Percentiles rank a stretch among this genome's conserved stretches.
These are phyloP conservation scores for Melanotaenia parkinsoni DNA, from an alignment of 2,797 vertebrate species.

Conservation along the genomic window DNA sequence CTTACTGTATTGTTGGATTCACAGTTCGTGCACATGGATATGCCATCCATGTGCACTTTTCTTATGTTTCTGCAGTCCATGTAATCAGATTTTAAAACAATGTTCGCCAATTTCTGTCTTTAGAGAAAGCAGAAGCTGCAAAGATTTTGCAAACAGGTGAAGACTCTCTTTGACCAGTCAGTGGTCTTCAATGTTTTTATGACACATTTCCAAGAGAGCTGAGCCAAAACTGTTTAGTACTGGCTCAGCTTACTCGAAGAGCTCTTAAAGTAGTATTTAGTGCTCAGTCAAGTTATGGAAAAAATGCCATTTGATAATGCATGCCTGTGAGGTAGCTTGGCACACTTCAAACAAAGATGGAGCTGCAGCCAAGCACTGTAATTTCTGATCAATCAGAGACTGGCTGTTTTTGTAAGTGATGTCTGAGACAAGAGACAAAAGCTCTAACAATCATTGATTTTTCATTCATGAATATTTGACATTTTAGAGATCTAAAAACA, in stretches of 20 bases:
- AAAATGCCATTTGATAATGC: not conserved
- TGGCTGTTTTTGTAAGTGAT: not conserved
- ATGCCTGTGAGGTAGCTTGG: not conserved
- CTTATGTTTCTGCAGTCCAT: not conserved
- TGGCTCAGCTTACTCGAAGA: not conserved
- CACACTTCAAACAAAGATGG: not conserved
- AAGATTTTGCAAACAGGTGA: not conserved
- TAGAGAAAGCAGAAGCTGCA: not conserved
- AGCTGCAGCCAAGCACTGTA: not conserved
- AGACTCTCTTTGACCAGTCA: not conserved
- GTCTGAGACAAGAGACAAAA: not conserved
- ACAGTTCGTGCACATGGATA: not conserved
- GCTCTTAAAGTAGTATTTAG: not conserved
- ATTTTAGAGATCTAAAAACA: not conserved
- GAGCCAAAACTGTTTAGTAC: not conserved
- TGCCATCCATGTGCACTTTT: not conserved
- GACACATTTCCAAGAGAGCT: not conserved
- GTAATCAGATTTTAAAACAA: not conserved
- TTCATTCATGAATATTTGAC: slow-evolving; percentile 9
- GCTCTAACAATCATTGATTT: not conserved
- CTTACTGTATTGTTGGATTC: not conserved
- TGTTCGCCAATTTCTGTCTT: not conserved
- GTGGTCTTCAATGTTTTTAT: not conserved
- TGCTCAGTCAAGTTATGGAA: not conserved
- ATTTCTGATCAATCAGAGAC: not conserved